Evolutionary conservation across 1,140 invertebrate species (phyloP), one percentile per base, ranked within the genome.

Genomic region (Scaptomyza hsui): DNA sequence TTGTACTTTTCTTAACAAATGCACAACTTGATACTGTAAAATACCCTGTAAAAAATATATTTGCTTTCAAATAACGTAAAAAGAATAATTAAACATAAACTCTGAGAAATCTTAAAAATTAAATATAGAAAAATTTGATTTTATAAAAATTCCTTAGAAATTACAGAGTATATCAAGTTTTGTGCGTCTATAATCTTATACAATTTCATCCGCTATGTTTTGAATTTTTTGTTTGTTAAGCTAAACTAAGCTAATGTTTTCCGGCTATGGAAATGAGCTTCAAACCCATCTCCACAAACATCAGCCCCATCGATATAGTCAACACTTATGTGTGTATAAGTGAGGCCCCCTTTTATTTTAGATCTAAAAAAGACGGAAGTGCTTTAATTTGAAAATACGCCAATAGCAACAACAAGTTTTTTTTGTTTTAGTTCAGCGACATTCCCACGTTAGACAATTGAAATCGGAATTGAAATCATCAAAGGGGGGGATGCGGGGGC

Each of bases 401-500:
- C 59, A 29, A 60, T 57, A 37, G 45, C 62, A 41, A 29, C 65
- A 16, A 62, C 44, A 42, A 53, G 48, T 63, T 74, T 53, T 42
- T 63, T 74, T 26, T 21, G n/a, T 55, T 67, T 60, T 18, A 35
- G 19, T 65, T 47, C 29, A 37, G 49, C 52, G 47, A 67, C 67
- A 65, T 80, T 81, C 77, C 77, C 77, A 80, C 77, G 73, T 52
- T 37, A 71, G 45, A 82, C 64, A 76, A 78, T 77, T 82, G 63
- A 77, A 67, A 80, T 39, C 39, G 72, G 41, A 48, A 51, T 37
- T 57, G 61, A 24, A 24, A 24, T 24, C 2, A 5, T 24, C 10
- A 44, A 53, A 62, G 52, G 68, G 21, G 13, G 6, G 18, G 9
- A 0, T 16, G 47, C 19, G 10, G 10, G 1, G 42, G 41, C 48